A percentile compares a stretch with the other conserved stretches of the same genome.
Evolutionary conservation across 2,113 vertebrate species (phyloP).

Genomic region (Chroicocephalus ridibundus): DNA sequence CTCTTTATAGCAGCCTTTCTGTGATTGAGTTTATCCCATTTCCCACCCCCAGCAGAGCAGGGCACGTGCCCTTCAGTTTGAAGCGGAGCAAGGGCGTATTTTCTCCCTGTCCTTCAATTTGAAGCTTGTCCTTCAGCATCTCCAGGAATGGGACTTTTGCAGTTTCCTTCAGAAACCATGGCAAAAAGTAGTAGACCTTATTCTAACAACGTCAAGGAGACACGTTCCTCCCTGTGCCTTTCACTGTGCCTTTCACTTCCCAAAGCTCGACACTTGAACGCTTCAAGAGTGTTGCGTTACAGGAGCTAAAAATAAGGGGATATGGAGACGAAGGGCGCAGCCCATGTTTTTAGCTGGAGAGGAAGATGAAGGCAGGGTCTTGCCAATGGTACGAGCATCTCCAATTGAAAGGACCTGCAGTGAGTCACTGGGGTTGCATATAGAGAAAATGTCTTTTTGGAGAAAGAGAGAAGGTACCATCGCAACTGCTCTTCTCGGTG

Average conservation of each 20-base stretch:
- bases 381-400: not conserved
- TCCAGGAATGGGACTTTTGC: not conserved
- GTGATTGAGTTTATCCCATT: not conserved
- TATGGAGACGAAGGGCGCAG: not conserved
- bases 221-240: not conserved
- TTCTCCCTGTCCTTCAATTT: not conserved
- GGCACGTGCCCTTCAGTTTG: not conserved
- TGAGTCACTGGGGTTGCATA: not conserved
- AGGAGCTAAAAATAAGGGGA: not conserved
- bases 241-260: not conserved
- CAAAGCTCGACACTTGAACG: not conserved
- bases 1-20: not conserved
- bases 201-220: not conserved
- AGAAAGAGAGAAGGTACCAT: not conserved
- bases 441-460: not conserved
- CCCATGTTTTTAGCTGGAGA: not conserved
- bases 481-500: not conserved
- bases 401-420: not conserved
- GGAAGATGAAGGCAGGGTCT: not conserved
- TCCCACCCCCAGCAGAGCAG: not conserved
- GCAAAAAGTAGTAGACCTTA: not conserved
- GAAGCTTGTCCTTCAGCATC: not conserved
- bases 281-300: rapidly evolving
- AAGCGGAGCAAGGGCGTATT: not conserved
- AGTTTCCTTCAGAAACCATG: not conserved